phyloP scores from a whole-genome alignment of 1,140 invertebrate species.

The Holotrichia oblita region DNA sequence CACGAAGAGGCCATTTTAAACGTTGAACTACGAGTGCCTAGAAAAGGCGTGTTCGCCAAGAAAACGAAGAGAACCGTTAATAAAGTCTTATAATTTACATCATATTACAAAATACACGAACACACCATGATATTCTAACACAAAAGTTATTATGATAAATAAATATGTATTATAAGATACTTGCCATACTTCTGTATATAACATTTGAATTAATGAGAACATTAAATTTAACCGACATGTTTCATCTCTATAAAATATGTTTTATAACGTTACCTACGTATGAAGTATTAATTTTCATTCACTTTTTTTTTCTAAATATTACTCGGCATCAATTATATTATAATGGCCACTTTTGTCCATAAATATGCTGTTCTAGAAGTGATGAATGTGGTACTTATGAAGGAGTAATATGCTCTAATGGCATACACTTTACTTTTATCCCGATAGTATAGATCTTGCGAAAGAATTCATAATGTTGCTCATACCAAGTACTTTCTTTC shows the following conservation, averaged over 20 bases:
- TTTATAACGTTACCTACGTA: not conserved
- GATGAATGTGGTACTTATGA: no score
- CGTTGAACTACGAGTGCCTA: conserved; percentile 38
- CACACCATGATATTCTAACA: not conserved
- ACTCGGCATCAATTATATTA: not conserved
- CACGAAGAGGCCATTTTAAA: conserved; percentile 37
- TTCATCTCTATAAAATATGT: not conserved
- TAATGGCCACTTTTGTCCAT: no score
- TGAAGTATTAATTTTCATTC: not conserved
- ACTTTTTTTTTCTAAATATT: not conserved
- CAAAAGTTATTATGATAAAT: conserved; percentile 13
- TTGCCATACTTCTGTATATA: not conserved
- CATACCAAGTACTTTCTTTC: no score
- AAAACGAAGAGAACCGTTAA: conserved; percentile 42
- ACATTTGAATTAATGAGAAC: not conserved
- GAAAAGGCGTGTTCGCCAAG: conserved; percentile 40
- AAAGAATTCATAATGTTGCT: no score
- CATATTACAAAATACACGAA: conserved; percentile 41
- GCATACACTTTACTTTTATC: no score
- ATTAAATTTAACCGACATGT: not conserved
- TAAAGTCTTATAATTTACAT: conserved; percentile 43
- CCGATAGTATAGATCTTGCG: no score
- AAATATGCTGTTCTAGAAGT: no score
- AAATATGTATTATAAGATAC: not conserved
- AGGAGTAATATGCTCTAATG: no score